phyloP scores from a whole-genome alignment of 2,797 vertebrate species.

The Pteronotus mesoamericanus region DNA sequence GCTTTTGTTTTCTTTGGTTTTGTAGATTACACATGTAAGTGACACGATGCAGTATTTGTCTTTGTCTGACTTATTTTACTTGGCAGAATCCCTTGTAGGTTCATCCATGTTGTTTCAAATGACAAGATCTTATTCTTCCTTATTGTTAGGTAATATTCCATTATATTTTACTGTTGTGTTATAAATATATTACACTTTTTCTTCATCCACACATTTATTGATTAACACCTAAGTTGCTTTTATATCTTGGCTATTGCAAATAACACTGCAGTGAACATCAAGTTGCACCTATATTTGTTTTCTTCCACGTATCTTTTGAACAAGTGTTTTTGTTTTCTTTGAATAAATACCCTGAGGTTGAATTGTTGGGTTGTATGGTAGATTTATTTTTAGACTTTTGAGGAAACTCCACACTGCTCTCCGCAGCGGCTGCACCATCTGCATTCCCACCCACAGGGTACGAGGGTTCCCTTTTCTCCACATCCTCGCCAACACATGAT shows the following conservation, averaged over 20 bases:
- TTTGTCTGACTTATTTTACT: background rate
- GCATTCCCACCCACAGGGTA: background rate
- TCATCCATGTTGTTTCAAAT: background rate
- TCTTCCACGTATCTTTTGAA: background rate
- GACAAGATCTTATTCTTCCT: background rate
- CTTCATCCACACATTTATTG: background rate
- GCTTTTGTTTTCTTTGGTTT: background rate
- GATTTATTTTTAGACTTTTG: background rate
- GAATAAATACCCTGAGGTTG: background rate
- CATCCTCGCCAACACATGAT: background rate
- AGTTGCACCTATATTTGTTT: background rate
- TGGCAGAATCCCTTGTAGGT: background rate
- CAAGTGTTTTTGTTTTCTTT: background rate
- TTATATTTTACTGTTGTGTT: background rate
- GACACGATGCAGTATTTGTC: background rate
- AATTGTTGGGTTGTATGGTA: background rate
- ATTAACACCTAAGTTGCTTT: background rate
- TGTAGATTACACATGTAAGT: background rate
- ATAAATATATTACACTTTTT: background rate
- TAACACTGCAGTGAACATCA: background rate
- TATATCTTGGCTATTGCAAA: background rate
- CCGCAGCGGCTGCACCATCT: background rate
- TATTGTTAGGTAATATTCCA: background rate
- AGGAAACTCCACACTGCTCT: background rate
- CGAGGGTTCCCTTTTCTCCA: background rate